phyloP scores from a whole-genome alignment of 2,888 invertebrate genomes.

The Eutolmus rufibarbis region DNA sequence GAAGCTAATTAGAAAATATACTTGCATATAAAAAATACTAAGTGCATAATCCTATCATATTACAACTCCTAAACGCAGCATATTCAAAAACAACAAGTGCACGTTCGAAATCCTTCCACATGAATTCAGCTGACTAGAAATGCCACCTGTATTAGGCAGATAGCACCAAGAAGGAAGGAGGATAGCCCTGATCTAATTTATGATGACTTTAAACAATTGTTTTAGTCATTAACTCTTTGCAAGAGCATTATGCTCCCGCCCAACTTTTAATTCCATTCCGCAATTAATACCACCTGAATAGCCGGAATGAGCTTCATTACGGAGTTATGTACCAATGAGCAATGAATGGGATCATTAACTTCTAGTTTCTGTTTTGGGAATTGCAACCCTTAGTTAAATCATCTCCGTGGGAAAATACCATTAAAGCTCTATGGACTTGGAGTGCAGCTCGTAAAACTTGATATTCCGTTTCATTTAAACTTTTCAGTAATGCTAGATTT shows the following conservation, averaged over 20 bases:
- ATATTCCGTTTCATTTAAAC: background rate
- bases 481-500: background rate
- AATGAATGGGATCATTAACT: background rate
- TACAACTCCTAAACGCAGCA: background rate
- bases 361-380: background rate
- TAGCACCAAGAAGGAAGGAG: background rate
- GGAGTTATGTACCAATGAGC: background rate
- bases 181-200: background rate
- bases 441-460: background rate
- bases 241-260: too few species aligned
- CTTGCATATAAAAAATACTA: too few species aligned
- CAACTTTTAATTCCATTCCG: background rate
- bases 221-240: background rate
- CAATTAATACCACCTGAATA: background rate
- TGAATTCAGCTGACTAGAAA: too few species aligned
- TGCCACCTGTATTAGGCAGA: background rate
- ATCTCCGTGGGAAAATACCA: background rate
- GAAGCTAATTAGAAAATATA: too few species aligned
- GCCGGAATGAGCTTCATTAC: background rate
- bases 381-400: background rate
- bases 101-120: too few species aligned
- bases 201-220: background rate
- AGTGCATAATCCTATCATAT: background rate
- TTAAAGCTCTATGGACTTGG: background rate
- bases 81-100: background rate